These are phyloP conservation scores for Meriones unguiculatus DNA, from an alignment of 2,113 vertebrate species.

Conservation along the genomic window DNA sequence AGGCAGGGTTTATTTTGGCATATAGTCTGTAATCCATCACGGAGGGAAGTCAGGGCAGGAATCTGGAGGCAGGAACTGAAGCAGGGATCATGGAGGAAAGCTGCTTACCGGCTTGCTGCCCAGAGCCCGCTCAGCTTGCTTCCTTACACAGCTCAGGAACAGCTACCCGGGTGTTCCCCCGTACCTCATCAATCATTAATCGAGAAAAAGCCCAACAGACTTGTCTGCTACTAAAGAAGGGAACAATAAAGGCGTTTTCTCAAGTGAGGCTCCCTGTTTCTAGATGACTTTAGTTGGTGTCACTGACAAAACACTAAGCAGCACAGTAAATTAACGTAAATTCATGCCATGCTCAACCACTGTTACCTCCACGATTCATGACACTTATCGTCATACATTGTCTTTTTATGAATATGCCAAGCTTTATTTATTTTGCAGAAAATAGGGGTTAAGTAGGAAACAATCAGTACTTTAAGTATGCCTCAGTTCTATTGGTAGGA, in stretches of 20 bases:
- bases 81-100: background rate
- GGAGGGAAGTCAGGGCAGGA: background rate
- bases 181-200: background rate
- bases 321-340: background rate
- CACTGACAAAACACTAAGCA: background rate
- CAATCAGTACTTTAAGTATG: background rate
- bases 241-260: background rate
- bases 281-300: background rate
- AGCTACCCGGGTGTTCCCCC: background rate
- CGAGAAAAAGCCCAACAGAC: background rate
- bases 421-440: background rate
- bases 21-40: background rate
- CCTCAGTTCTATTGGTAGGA: background rate
- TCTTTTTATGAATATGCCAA: background rate
- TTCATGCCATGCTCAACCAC: background rate
- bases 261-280: background rate
- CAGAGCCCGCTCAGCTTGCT: background rate
- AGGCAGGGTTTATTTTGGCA: background rate
- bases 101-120: background rate
- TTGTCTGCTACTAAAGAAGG: background rate
- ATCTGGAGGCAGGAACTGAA: background rate
- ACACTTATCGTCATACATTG: background rate
- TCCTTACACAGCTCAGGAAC: background rate
- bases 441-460: background rate
- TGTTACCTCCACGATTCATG: background rate